A percentile compares a stretch with the other conserved stretches of the same genome.
Conservation (phyloP, 2,113 vertebrate species). For the Etheostoma cragini region DNA sequence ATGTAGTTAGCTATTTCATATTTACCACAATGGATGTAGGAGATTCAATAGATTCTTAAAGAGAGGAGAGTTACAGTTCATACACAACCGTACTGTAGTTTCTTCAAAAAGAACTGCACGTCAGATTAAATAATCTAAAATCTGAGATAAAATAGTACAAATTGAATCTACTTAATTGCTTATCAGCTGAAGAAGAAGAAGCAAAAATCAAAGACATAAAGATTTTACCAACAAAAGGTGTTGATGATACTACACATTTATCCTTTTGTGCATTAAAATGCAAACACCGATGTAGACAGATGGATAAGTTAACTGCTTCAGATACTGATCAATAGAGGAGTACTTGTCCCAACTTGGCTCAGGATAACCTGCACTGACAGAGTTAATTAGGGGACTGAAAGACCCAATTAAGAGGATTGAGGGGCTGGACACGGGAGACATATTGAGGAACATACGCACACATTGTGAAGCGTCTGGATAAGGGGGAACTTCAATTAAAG, state of each 20-base stretch:
- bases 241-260: conserved; percentile 19
- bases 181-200: background rate
- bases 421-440: conserved; percentile 67
- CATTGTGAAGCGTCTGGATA: conserved; percentile 80
- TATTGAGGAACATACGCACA: conserved; percentile 83
- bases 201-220: background rate
- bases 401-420: conserved; percentile 83
- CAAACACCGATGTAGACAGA: conserved; percentile 62
- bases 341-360: conserved; percentile 68
- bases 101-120: background rate
- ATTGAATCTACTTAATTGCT: background rate
- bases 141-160: background rate
- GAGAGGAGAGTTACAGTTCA: background rate
- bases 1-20: background rate
- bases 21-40: background rate
- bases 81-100: background rate
- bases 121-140: background rate
- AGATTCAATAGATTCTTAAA: background rate
- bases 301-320: conserved; percentile 74
- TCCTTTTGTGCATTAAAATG: conserved; percentile 31
- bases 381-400: conserved; percentile 85
- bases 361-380: conserved; percentile 65
- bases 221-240: background rate
- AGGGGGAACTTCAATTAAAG: conserved; percentile 82
- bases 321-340: conserved; percentile 75